Percentiles rank a stretch among this genome's conserved stretches.
phyloP scores from a whole-genome alignment of 2,797 vertebrate species.

The Poecile montanus region DNA sequence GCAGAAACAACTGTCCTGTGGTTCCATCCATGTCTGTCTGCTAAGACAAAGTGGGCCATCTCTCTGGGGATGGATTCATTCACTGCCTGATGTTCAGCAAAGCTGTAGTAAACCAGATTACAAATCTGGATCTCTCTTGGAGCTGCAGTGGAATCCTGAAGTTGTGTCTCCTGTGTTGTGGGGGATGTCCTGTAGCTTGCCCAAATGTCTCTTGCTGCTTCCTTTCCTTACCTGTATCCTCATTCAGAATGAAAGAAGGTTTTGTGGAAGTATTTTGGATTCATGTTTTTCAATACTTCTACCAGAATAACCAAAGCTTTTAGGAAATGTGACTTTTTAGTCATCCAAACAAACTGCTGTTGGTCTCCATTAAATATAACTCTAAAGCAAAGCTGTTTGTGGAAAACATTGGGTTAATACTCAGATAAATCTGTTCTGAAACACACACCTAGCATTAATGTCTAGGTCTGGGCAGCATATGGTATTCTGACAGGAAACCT shows the following conservation, averaged over 20 bases:
- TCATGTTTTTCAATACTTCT: neutral
- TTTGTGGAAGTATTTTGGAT: neutral
- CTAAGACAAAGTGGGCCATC: neutral
- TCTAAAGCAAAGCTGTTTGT: neutral
- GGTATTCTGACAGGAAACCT: neutral
- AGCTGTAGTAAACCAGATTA: neutral
- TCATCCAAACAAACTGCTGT: neutral
- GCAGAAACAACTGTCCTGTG: neutral
- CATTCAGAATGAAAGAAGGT: neutral
- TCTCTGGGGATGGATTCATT: neutral
- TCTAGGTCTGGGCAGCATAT: neutral
- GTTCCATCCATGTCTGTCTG: accelerated
- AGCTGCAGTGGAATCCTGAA: neutral
- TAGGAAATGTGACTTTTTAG: neutral
- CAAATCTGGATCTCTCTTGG: neutral
- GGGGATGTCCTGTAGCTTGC: neutral
- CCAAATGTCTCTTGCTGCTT: neutral
- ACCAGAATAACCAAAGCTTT: neutral
- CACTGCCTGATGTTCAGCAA: neutral
- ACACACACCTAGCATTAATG: neutral
- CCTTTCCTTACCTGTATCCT: neutral
- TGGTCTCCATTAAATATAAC: neutral
- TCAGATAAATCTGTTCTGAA: neutral
- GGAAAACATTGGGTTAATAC: neutral
- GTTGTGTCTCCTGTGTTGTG: neutral